These are phyloP conservation scores for Vultur gryphus DNA, from an alignment of 2,797 vertebrate species.

Conservation along the genomic window DNA sequence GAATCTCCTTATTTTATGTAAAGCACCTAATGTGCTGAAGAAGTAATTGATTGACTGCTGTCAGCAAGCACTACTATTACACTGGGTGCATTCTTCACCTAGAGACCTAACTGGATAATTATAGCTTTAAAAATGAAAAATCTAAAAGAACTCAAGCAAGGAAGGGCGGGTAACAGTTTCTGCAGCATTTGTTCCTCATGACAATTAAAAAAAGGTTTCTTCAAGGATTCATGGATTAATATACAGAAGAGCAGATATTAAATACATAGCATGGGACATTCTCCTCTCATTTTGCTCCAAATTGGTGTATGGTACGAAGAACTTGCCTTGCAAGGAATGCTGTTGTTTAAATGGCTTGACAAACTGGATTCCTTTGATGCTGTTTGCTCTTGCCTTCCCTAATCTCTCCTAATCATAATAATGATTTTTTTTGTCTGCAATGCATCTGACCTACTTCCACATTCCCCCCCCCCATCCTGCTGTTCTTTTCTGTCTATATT, in stretches of 20 bases:
- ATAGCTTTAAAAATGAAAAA: neutral
- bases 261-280: neutral
- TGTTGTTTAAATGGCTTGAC: slow-evolving; percentile 18
- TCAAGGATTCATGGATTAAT: neutral
- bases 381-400: slow-evolving; percentile 36
- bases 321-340: neutral
- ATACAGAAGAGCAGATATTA: neutral
- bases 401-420: slow-evolving; percentile 50
- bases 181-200: neutral
- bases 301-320: neutral
- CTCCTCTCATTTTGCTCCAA: neutral
- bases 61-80: neutral
- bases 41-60: neutral
- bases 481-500: neutral
- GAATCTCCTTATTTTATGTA: neutral
- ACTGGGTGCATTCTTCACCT: neutral
- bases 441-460: slow-evolving; percentile 53
- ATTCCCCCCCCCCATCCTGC: neutral
- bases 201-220: neutral
- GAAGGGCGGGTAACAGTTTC: neutral
- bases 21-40: neutral
- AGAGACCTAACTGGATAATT: neutral
- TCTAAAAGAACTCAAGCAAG: neutral
- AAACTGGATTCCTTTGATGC: slow-evolving; percentile 35
- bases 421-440: neutral